A percentile compares a stretch with the other conserved stretches of the same genome.
Evolutionary conservation across 2,113 vertebrate species (phyloP).

Genomic region (Myiozetetes cayanensis): DNA sequence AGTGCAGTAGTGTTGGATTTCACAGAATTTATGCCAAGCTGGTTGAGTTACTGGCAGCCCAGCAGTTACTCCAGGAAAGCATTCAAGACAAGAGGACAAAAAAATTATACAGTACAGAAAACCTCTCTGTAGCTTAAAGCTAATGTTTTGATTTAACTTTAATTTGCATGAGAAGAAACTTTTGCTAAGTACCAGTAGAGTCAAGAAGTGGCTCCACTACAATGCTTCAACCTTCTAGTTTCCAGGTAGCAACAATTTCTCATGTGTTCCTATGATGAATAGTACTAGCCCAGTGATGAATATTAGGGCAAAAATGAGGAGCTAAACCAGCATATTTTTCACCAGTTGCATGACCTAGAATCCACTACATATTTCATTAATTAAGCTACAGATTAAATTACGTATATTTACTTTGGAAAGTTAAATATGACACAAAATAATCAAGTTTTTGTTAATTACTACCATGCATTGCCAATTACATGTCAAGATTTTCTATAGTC

Average conservation of each 20-base stretch:
- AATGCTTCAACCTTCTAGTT: not conserved
- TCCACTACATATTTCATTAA: not conserved
- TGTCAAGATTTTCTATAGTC: not conserved
- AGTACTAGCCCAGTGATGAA: not conserved
- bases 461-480: not conserved
- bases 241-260: not conserved
- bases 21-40: not conserved
- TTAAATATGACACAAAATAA: not conserved
- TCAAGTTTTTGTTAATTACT: not conserved
- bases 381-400: not conserved
- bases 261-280: not conserved
- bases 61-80: not conserved
- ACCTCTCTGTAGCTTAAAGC: not conserved
- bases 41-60: not conserved
- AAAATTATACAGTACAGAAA: not conserved
- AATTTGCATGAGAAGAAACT: not conserved
- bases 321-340: not conserved
- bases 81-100: not conserved
- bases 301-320: not conserved
- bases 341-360: not conserved
- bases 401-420: not conserved
- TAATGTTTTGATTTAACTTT: not conserved
- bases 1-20: not conserved
- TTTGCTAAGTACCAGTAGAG: not conserved
- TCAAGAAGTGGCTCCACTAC: not conserved